phyloP scores from a whole-genome alignment of 2,888 invertebrate genomes.

The Leptarthrus brevirostris region DNA sequence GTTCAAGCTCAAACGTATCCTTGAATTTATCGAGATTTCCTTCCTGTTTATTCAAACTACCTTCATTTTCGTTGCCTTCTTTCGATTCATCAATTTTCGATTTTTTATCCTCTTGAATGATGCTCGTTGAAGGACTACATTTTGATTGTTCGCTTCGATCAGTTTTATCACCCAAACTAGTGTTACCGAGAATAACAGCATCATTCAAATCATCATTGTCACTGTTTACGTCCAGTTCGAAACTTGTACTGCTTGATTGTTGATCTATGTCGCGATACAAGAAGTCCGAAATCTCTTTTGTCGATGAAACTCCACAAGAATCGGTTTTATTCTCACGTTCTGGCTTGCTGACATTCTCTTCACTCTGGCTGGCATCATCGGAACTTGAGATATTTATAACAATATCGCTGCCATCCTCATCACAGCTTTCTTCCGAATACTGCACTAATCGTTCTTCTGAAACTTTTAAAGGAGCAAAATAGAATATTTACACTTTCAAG shows the following conservation, averaged over 20 bases:
- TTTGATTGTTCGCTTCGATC: too few species aligned
- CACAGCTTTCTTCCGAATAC: slow-evolving; percentile 39
- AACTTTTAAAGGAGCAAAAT: too few species aligned
- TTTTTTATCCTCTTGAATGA: neutral
- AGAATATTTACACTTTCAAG: too few species aligned
- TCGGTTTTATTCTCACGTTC: neutral
- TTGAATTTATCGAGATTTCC: neutral
- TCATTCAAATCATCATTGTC: slow-evolving; percentile 25
- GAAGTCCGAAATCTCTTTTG: slow-evolving; percentile 27
- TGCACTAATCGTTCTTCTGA: slow-evolving; percentile 19
- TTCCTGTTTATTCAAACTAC: too few species aligned
- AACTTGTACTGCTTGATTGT: neutral
- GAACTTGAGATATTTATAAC: slow-evolving; percentile 46
- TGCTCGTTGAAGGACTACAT: neutral
- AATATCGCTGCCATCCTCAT: slow-evolving; percentile 44
- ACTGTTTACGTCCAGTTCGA: neutral
- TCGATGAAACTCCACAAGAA: neutral
- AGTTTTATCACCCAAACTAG: neutral
- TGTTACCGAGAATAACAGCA: neutral
- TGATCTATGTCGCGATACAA: slow-evolving; percentile 34
- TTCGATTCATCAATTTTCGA: neutral
- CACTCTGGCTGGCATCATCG: neutral
- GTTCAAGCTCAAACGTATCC: neutral
- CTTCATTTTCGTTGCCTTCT: neutral
- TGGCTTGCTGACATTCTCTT: neutral